A percentile compares a stretch with the other conserved stretches of the same genome.
These are phyloP conservation scores for Mellilla xanthometata DNA, from an alignment of 2,888 invertebrate species.

Conservation along the genomic window DNA sequence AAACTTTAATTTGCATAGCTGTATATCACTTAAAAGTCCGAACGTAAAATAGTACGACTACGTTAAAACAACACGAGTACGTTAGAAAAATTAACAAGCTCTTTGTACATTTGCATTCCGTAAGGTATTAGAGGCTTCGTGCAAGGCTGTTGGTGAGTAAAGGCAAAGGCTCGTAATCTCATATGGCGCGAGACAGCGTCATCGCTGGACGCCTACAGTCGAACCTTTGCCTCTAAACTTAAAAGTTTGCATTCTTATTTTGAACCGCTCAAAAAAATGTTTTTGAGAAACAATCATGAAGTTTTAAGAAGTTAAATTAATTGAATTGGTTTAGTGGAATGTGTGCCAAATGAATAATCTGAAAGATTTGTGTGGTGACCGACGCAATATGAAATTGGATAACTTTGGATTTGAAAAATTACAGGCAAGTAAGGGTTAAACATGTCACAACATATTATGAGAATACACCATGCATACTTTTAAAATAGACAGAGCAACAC, in stretches of 20 bases:
- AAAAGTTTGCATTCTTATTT: slow-evolving; percentile 22
- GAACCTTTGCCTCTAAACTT: slow-evolving; percentile 44
- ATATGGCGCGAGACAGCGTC: slow-evolving; percentile 65
- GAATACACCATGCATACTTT: too few relatives aligned
- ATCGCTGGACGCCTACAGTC: slow-evolving; percentile 62
- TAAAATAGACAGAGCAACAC: too few relatives aligned
- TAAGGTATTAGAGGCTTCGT: slow-evolving; percentile 51
- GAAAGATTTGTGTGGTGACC: slow-evolving; percentile 12
- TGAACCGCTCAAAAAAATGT: slow-evolving; percentile 3
- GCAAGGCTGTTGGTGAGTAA: slow-evolving; percentile 49
- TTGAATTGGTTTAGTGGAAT: background rate
- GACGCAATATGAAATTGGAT: slow-evolving; percentile 70
- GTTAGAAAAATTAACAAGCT: slow-evolving; percentile 44
- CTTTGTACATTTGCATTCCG: slow-evolving; percentile 52
- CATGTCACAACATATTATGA: too few relatives aligned
- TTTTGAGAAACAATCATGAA: too few relatives aligned
- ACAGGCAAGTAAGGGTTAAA: slow-evolving; percentile 53
- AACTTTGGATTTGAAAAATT: slow-evolving; percentile 76
- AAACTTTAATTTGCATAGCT: slow-evolving; percentile 58
- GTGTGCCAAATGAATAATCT: slow-evolving; percentile 34
- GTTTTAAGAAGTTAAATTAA: too few relatives aligned
- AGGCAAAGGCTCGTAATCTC: slow-evolving; percentile 44
- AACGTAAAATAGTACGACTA: slow-evolving; percentile 42
- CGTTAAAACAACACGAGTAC: slow-evolving; percentile 43
- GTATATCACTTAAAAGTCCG: slow-evolving; percentile 42